These are phyloP conservation scores for Ypsolopha sequella DNA, from an alignment of 2,888 invertebrate genomes.

Conservation along the genomic window DNA sequence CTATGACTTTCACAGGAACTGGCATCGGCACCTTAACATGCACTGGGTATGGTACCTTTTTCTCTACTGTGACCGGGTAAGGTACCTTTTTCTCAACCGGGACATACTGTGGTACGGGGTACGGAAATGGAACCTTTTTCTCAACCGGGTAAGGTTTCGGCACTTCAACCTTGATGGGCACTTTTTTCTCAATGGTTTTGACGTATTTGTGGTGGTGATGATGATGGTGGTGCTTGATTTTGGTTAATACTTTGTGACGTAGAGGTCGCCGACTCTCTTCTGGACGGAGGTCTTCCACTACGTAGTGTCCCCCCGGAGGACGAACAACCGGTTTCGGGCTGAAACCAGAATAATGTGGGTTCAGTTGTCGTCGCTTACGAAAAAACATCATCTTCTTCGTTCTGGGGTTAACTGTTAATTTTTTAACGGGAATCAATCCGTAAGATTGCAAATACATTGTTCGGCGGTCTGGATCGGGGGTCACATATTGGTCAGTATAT, in stretches of 20 bases:
- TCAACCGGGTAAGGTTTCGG: constrained; percentile 69
- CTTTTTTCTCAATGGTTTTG: constrained; percentile 70
- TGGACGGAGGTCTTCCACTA: constrained; percentile 31
- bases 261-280: constrained; percentile 34
- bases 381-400: constrained; percentile 42
- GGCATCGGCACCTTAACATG: constrained; percentile 45
- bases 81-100: constrained; percentile 49
- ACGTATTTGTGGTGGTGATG: constrained; percentile 76
- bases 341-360: constrained; percentile 42
- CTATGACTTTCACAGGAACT: constrained; percentile 61
- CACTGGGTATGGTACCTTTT: constrained; percentile 51
- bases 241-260: constrained; percentile 35
- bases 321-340: constrained; percentile 24
- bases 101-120: constrained; percentile 31
- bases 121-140: constrained; percentile 46
- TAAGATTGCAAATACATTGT: constrained; percentile 45
- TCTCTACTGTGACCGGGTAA: constrained; percentile 24
- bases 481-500: constrained; percentile 3
- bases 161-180: constrained; percentile 65
- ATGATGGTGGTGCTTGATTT: constrained; percentile 74
- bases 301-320: constrained; percentile 20
- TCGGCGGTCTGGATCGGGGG: constrained; percentile 25
- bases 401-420: constrained; percentile 3
- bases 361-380: constrained; percentile 33
- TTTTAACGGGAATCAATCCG: constrained; percentile 36